phyloP scores from a whole-genome alignment of 2,113 vertebrate genomes.

The Cheirogaleus medius region DNA sequence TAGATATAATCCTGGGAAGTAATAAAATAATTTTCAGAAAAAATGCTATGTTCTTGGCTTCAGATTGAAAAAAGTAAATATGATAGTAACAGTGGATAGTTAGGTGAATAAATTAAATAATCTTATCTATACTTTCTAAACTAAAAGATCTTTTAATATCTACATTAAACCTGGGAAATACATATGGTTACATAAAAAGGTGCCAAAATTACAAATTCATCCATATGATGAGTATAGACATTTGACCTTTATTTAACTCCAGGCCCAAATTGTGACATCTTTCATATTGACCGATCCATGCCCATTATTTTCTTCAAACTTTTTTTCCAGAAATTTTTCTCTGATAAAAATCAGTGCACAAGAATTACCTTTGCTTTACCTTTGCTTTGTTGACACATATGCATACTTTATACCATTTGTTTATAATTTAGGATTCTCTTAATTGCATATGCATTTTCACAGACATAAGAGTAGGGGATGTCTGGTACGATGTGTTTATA shows the following conservation, averaged over 20 bases:
- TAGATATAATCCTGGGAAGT: background rate
- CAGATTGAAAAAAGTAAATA: background rate
- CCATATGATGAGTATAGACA: background rate
- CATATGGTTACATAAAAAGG: background rate
- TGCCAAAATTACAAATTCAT: background rate
- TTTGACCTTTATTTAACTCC: background rate
- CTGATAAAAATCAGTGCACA: background rate
- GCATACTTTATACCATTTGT: background rate
- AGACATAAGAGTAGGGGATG: background rate
- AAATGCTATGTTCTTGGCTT: background rate
- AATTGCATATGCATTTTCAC: background rate
- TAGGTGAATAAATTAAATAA: background rate
- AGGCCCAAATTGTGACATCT: background rate
- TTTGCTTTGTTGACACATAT: background rate
- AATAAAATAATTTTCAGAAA: slow-evolving; percentile 10
- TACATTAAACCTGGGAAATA: background rate
- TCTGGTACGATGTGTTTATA: background rate
- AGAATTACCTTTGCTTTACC: slow-evolving; percentile 19
- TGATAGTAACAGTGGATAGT: background rate
- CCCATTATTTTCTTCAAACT: background rate
- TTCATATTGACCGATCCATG: background rate
- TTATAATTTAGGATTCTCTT: background rate
- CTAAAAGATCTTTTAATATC: background rate
- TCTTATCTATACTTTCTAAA: background rate
- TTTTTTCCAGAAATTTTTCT: background rate